Evolutionary conservation across 2,113 vertebrate genomes (phyloP), one percentile per base, ranked within the genome.

Genomic region (Chlorodrepanis virens): DNA sequence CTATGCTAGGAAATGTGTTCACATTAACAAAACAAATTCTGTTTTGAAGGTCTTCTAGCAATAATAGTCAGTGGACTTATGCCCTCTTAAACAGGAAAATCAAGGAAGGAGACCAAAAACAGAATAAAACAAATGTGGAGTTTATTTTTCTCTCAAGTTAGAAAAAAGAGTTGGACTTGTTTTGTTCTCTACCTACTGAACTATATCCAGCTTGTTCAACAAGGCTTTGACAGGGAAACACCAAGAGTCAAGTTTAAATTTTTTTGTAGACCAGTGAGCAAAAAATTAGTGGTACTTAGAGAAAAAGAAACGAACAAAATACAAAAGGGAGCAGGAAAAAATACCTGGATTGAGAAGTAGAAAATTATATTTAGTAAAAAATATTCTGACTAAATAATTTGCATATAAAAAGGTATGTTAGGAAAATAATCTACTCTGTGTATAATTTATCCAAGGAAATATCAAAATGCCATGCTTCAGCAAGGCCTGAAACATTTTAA

Each of bases 401-500:
- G 35, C 13, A 35, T 60, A 57, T 57, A 31, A 42, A 67, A 52
- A 69, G 16, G 9, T 3, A 22, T 59, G 9, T 25, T 27, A 39
- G 33, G 16, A 35, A 33, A 25, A 42, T 59, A 79, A 45, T 22
- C 54, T 79, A 56, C 6, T 56, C 18, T 49, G 6, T 53, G 4
- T 22, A 33, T 44, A 56, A 64, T 88, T 90, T 64, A 15, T 56
- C 2, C 8, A 64, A 71, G 27, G 72, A 60, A 56, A 19, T 71
- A 40, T 53, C 28, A 37, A 90, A 93, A 47, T 72, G 2, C 2
- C 6, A 11, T n/a, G 11, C 72, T 82, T 79, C 28, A 72, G 14
- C 35, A 61, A 92, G 37, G 13, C 1, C 11, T 52, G 4, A 0
- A 56, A 17, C 0, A 0, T 83, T 81, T 87, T 45, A 50, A 71